A percentile compares a stretch with the other conserved stretches of the same genome.
phyloP scores from a whole-genome alignment of 2,113 vertebrate species.

The Puffinus mauretanicus region DNA sequence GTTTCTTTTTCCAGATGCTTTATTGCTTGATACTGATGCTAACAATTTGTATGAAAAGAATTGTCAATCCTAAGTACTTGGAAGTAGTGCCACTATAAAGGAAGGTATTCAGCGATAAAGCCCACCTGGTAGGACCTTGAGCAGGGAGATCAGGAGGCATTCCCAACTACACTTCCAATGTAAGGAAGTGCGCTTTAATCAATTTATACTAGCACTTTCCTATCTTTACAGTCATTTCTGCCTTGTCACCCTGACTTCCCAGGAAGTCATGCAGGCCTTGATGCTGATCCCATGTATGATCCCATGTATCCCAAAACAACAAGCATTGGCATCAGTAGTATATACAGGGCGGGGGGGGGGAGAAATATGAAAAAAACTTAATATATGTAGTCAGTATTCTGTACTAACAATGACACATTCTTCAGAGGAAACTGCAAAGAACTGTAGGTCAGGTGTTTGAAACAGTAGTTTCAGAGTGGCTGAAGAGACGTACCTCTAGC shows the following conservation, averaged over 20 bases:
- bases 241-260: neutral
- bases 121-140: neutral
- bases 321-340: neutral
- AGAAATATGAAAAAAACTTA: fast-evolving
- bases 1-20: neutral
- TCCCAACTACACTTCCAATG: neutral
- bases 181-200: neutral
- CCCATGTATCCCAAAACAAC: neutral
- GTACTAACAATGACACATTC: neutral
- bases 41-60: neutral
- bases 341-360: fast-evolving
- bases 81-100: neutral
- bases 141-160: neutral
- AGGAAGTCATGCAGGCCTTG: neutral
- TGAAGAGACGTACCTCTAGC: neutral
- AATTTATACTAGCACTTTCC: neutral
- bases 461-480: neutral
- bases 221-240: neutral
- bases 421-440: neutral
- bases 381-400: neutral
- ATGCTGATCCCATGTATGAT: neutral
- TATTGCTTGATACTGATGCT: neutral
- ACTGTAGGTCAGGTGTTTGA: neutral
- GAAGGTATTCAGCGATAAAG: neutral
- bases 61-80: neutral